These are phyloP conservation scores for Alligator sinensis DNA, from an alignment of 2,113 vertebrate species.

Conservation along the genomic window DNA sequence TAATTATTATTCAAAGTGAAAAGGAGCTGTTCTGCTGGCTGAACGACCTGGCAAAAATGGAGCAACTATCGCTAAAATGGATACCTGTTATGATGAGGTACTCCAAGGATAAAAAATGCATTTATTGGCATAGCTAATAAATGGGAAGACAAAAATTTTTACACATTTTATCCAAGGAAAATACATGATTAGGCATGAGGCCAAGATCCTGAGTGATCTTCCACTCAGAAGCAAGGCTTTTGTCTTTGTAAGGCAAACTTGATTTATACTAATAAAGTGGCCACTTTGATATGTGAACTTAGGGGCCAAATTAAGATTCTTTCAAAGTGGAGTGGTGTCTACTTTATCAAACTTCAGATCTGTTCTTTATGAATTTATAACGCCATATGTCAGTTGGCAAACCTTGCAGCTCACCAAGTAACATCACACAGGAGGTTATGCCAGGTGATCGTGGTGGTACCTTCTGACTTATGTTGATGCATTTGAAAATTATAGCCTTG, in stretches of 20 bases:
- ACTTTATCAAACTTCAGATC: neutral
- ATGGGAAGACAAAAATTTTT: neutral
- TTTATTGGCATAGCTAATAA: neutral
- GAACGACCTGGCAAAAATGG: neutral
- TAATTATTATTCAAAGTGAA: neutral
- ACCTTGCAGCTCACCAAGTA: too few relatives aligned
- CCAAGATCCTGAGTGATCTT: neutral
- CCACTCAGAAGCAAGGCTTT: neutral
- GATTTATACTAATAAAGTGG: neutral
- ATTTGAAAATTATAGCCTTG: conserved; percentile 9
- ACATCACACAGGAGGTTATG: too few relatives aligned
- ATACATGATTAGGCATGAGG: neutral
- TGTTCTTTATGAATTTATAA: too few relatives aligned
- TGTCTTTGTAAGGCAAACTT: too few relatives aligned
- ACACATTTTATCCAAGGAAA: neutral
- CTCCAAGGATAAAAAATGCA: neutral
- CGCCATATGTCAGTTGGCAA: too few relatives aligned
- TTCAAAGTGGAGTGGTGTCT: accelerated
- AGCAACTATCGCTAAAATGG: neutral
- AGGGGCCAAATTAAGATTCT: neutral
- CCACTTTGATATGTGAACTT: accelerated
- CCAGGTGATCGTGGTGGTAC: neutral
- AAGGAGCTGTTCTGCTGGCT: neutral
- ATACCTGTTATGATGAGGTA: accelerated
- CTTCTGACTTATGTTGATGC: conserved; percentile 9